Conservation (phyloP, 2,113 vertebrate genomes). For the Dasyurus viverrinus region DNA sequence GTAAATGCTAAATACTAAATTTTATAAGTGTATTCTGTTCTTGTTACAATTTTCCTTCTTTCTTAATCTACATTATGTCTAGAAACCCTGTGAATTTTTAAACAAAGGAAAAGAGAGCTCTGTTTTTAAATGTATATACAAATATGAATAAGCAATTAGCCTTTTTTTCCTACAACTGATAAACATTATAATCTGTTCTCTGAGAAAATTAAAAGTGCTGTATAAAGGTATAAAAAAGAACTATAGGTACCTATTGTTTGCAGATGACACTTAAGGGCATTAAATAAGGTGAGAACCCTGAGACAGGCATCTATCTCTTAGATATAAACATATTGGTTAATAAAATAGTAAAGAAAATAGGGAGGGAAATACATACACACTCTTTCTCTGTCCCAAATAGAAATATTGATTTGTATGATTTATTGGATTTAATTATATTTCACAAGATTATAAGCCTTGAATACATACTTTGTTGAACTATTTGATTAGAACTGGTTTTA, state of each 20-base stretch:
- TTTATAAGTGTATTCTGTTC: constrained; percentile 56
- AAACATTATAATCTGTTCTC: constrained; percentile 57
- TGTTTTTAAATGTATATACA: constrained; percentile 57
- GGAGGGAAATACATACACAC: constrained; percentile 49
- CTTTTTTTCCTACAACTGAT: constrained; percentile 70
- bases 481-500: constrained; percentile 44
- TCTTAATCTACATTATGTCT: constrained; percentile 73
- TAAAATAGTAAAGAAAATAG: constrained; percentile 53
- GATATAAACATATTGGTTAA: constrained; percentile 47
- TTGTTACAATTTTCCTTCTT: constrained; percentile 74
- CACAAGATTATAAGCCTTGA: constrained; percentile 22
- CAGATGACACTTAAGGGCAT: constrained; percentile 74
- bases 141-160: constrained; percentile 35
- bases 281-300: constrained; percentile 67
- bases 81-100: constrained; percentile 78
- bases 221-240: constrained; percentile 68
- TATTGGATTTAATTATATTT: constrained; percentile 59
- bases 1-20: constrained; percentile 60
- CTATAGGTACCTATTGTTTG: constrained; percentile 80
- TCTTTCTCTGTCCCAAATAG: constrained; percentile 17
- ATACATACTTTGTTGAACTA: constrained; percentile 31
- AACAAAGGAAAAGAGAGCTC: constrained; percentile 84
- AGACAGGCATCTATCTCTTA: constrained; percentile 57
- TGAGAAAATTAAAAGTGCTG: constrained; percentile 57
- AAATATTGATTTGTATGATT: constrained; percentile 15